phyloP scores from a whole-genome alignment of 2,797 vertebrate species.

The Pangasius sanitwongsei region DNA sequence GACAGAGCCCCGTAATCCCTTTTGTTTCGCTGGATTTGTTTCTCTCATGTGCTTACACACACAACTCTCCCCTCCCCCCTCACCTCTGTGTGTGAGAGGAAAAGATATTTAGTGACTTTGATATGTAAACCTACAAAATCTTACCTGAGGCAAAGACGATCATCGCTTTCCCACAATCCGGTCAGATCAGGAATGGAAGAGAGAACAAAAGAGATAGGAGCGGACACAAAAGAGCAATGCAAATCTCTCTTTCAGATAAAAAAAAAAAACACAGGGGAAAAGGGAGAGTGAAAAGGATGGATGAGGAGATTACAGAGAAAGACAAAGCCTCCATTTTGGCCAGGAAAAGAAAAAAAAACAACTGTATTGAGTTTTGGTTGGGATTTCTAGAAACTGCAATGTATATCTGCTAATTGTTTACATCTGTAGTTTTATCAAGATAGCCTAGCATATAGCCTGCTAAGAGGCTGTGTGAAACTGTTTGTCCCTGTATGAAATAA shows the following conservation, averaged over 20 bases:
- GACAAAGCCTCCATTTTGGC: slow-evolving; percentile 54
- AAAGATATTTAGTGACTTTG: slow-evolving; percentile 62
- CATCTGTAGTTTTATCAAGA: slow-evolving; percentile 11
- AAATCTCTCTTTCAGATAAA: slow-evolving; percentile 59
- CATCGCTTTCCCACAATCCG: slow-evolving; percentile 58
- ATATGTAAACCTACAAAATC: slow-evolving; percentile 67
- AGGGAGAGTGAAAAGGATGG: slow-evolving; percentile 51
- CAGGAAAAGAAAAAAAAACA: background rate
- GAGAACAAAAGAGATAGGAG: slow-evolving; percentile 61
- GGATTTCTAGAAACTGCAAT: slow-evolving; percentile 1
- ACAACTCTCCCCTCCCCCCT: slow-evolving; percentile 18
- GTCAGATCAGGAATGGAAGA: slow-evolving; percentile 60
- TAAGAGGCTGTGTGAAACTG: background rate
- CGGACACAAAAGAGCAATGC: slow-evolving; percentile 58
- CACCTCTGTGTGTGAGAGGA: slow-evolving; percentile 48
- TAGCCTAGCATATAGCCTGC: slow-evolving; percentile 17
- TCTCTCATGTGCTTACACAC: slow-evolving; percentile 56
- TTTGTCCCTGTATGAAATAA: background rate
- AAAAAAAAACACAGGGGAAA: slow-evolving; percentile 46
- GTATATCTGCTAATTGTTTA: background rate
- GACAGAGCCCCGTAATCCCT: slow-evolving; percentile 60
- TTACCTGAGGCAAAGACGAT: slow-evolving; percentile 65
- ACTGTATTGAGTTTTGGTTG: background rate
- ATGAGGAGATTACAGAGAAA: slow-evolving; percentile 56
- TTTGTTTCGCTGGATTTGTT: slow-evolving; percentile 64